Conservation (phyloP, 2,113 vertebrate species). For the Rhabdomys dilectus region DNA sequence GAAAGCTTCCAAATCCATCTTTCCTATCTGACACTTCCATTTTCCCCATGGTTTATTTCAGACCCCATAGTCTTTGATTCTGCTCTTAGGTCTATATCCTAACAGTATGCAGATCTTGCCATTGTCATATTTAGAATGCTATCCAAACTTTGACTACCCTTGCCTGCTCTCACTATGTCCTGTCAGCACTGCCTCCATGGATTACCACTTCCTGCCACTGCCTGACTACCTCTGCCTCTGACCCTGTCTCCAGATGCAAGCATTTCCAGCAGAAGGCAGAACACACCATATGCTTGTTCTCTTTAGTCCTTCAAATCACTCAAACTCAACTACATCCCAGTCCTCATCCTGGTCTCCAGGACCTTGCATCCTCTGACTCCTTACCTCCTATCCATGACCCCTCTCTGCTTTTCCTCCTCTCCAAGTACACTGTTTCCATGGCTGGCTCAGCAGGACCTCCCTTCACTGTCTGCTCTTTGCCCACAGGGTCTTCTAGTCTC, state of each 20-base stretch:
- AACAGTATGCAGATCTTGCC: neutral
- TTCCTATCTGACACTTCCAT: neutral
- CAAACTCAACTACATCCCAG: neutral
- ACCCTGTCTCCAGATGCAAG: neutral
- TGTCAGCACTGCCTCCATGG: neutral
- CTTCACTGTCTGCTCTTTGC: neutral
- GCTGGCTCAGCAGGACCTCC: neutral
- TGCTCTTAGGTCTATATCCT: neutral
- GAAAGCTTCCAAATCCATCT: neutral
- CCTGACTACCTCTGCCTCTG: neutral
- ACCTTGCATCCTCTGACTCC: neutral
- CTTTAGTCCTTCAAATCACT: neutral
- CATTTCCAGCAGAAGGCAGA: neutral
- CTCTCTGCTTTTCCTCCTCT: neutral
- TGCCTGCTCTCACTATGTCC: too few relatives aligned
- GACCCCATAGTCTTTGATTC: neutral
- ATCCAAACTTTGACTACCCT: neutral
- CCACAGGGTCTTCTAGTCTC: neutral
- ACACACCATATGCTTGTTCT: neutral
- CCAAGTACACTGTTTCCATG: neutral
- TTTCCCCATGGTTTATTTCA: neutral
- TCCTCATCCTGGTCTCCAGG: neutral
- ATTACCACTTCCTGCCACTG: too few relatives aligned
- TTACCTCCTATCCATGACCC: neutral
- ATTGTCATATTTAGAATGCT: neutral